Percentiles rank a stretch among this genome's conserved stretches.
These are phyloP conservation scores for Cichladusa arquata DNA, from an alignment of 2,113 vertebrate species.

Conservation along the genomic window DNA sequence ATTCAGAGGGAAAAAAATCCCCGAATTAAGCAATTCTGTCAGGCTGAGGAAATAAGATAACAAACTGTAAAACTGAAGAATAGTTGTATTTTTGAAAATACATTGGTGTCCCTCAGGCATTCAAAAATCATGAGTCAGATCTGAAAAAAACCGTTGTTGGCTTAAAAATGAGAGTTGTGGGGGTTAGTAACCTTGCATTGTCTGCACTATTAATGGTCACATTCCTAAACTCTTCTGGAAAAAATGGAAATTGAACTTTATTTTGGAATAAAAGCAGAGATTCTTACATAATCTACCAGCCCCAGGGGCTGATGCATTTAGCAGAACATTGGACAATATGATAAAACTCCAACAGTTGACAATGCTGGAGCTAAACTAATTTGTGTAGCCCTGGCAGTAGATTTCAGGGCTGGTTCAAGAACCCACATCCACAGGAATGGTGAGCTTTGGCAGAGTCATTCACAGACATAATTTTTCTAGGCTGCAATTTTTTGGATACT, in stretches of 20 bases:
- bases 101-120: background rate
- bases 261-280: background rate
- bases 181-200: background rate
- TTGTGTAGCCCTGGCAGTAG: background rate
- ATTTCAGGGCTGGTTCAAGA: background rate
- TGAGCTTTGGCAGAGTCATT: background rate
- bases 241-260: background rate
- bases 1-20: background rate
- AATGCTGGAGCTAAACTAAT: background rate
- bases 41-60: slow-evolving; percentile 17
- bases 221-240: background rate
- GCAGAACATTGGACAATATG: background rate
- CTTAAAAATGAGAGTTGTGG: background rate
- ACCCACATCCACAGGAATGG: background rate
- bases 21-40: slow-evolving; percentile 16
- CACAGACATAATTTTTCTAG: background rate
- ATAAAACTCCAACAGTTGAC: background rate
- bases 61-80: background rate
- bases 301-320: background rate
- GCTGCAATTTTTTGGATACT: background rate
- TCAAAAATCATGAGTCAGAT: background rate
- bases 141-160: background rate
- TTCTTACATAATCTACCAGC: background rate
- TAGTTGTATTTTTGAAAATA: slow-evolving; percentile 11
- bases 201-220: background rate